Percentiles rank a stretch among this genome's conserved stretches.
Evolutionary conservation across 1,140 invertebrate species (phyloP).

Genomic region (Phthorimaea operculella): DNA sequence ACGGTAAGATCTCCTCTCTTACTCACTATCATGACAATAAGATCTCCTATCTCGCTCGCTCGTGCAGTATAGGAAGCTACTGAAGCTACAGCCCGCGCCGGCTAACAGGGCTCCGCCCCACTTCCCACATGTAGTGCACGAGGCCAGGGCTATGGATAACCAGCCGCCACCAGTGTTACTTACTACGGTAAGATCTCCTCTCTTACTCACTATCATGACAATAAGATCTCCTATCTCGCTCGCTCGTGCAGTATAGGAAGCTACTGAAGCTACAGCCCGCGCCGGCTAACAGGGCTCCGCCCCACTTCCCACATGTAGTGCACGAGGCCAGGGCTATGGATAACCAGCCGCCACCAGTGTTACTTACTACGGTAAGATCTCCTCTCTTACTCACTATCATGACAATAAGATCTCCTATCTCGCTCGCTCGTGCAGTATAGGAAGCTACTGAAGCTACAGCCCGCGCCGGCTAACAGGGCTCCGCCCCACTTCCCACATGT

Average conservation of each 20-base stretch:
- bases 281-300: slow-evolving; percentile 83
- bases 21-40: too few species aligned
- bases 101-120: slow-evolving; percentile 83
- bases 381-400: too few species aligned
- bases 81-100: too few species aligned
- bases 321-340: slow-evolving; percentile 83
- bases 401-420: too few species aligned
- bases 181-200: slow-evolving; percentile 68
- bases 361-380: slow-evolving; percentile 78
- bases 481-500: slow-evolving; percentile 81
- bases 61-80: too few species aligned
- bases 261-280: slow-evolving; percentile 84
- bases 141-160: slow-evolving; percentile 84
- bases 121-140: slow-evolving; percentile 80
- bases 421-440: too few species aligned
- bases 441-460: too few species aligned
- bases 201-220: too few species aligned
- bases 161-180: slow-evolving; percentile 78
- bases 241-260: too few species aligned
- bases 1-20: too few species aligned
- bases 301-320: slow-evolving; percentile 78
- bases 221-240: too few species aligned
- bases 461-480: slow-evolving; percentile 81
- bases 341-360: slow-evolving; percentile 81
- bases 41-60: too few species aligned